Percentiles rank a stretch among this genome's conserved stretches.
Evolutionary conservation across 2,113 vertebrate genomes (phyloP).

Genomic region (Triplophysa tibetana): DNA sequence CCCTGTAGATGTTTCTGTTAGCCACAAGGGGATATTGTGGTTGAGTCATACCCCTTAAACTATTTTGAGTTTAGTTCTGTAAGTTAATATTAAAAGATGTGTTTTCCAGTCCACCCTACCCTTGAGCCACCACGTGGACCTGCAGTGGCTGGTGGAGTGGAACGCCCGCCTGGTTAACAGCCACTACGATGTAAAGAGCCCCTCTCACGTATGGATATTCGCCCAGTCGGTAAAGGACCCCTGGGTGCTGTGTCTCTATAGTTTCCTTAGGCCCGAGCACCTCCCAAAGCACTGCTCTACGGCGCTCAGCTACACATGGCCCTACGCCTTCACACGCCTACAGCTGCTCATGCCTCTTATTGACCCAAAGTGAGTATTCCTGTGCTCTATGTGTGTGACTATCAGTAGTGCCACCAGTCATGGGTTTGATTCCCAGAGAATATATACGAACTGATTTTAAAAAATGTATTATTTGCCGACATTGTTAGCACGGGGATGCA

Average conservation of each 20-base stretch:
- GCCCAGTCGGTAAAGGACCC: constrained; percentile 95
- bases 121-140: constrained; percentile 88
- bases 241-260: constrained; percentile 97
- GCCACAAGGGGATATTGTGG: neutral
- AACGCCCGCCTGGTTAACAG: constrained; percentile 93
- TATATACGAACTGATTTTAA: too few relatives aligned
- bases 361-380: constrained; percentile 87
- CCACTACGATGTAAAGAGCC: constrained; percentile 95
- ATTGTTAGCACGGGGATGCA: too few relatives aligned
- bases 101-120: constrained; percentile 81
- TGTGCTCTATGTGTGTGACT: neutral
- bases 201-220: constrained; percentile 98
- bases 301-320: constrained; percentile 97
- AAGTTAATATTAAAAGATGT: neutral
- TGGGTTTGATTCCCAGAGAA: too few relatives aligned
- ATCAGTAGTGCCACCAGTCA: neutral
- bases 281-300: constrained; percentile 94
- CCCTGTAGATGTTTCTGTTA: neutral
- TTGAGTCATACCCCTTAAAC: neutral
- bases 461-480: too few relatives aligned
- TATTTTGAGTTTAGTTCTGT: neutral
- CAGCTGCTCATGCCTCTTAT: constrained; percentile 94
- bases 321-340: constrained; percentile 91
- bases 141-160: constrained; percentile 98
- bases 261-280: constrained; percentile 94